A percentile compares a stretch with the other conserved stretches of the same genome.
These are phyloP conservation scores for Bergia sp. DNA, from an alignment of 92 coral and sea anemone genomes.

Conservation along the genomic window DNA sequence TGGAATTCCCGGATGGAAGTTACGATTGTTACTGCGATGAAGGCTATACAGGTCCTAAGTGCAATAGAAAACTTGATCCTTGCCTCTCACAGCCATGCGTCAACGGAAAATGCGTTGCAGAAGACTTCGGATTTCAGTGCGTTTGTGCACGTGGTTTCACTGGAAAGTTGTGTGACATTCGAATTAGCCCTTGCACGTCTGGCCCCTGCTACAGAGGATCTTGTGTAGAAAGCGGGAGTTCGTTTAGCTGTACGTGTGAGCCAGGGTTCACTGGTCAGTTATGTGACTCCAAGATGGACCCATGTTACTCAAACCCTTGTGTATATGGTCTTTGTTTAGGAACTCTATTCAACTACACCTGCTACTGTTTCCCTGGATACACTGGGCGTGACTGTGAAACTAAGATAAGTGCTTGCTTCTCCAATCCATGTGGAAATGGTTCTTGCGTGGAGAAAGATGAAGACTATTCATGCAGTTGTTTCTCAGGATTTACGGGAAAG, in stretches of 20 bases:
- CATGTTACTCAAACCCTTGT: constrained; percentile 75
- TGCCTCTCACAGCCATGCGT: constrained; percentile 58
- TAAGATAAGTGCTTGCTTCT: constrained; percentile 50
- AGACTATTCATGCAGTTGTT: constrained; percentile 64
- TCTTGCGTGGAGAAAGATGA: constrained; percentile 52
- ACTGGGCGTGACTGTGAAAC: constrained; percentile 62
- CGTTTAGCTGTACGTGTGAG: constrained; percentile 55
- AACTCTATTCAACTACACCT: constrained; percentile 47
- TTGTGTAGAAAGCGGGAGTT: constrained; percentile 50
- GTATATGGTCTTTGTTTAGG: constrained; percentile 64
- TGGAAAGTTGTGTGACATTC: constrained; percentile 60
- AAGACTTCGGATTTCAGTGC: constrained; percentile 51
- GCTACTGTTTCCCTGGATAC: constrained; percentile 74
- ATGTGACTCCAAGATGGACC: constrained; percentile 47
- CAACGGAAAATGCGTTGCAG: constrained; percentile 50
- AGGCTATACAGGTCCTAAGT: constrained; percentile 74
- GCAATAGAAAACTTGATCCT: constrained; percentile 41
- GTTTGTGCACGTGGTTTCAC: constrained; percentile 68
- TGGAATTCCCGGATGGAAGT: constrained; percentile 49
- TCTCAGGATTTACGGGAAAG: constrained; percentile 61
- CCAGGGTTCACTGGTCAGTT: constrained; percentile 58
- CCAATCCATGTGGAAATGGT: constrained; percentile 73
- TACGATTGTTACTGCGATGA: constrained; percentile 72
- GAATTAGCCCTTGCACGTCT: constrained; percentile 53
- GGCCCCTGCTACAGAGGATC: constrained; percentile 74